phyloP scores from a whole-genome alignment of 2,113 vertebrate species.

The Marmota flaviventris region DNA sequence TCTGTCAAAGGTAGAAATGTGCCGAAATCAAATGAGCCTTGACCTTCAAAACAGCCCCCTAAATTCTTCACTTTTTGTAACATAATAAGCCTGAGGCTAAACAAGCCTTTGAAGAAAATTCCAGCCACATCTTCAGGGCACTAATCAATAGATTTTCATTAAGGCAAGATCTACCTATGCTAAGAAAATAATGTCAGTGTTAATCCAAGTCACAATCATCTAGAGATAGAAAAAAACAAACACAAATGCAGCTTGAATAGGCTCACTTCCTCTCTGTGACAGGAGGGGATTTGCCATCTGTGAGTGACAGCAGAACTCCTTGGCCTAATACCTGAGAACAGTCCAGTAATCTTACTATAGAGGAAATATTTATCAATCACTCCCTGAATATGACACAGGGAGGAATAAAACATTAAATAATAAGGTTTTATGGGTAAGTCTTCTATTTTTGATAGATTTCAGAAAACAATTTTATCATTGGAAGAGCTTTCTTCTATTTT shows the following conservation, averaged over 20 bases:
- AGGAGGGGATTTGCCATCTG: neutral
- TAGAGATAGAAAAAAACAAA: neutral
- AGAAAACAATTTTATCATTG: constrained; percentile 52
- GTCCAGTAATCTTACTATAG: neutral
- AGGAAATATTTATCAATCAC: neutral
- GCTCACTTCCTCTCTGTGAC: neutral
- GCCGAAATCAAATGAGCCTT: constrained; percentile 9
- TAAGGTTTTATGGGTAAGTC: neutral
- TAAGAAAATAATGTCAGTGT: constrained; percentile 62
- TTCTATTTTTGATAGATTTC: neutral
- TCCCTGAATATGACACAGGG: neutral
- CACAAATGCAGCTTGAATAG: neutral
- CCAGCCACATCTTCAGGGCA: constrained; percentile 5
- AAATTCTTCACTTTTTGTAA: constrained; percentile 23
- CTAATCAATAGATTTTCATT: constrained; percentile 58
- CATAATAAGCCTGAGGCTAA: constrained; percentile 16
- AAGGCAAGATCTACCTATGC: constrained; percentile 27
- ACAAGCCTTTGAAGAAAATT: constrained; percentile 10
- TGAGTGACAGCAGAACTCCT: neutral
- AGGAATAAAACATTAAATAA: neutral
- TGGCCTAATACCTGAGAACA: neutral
- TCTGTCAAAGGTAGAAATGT: constrained; percentile 35
- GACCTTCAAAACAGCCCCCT: neutral
- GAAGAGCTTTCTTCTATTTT: constrained; percentile 29
- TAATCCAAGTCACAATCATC: constrained; percentile 62